Evolutionary conservation across 2,113 vertebrate species (phyloP), one percentile per base, ranked within the genome.

Genomic region (Centropristis striata): DNA sequence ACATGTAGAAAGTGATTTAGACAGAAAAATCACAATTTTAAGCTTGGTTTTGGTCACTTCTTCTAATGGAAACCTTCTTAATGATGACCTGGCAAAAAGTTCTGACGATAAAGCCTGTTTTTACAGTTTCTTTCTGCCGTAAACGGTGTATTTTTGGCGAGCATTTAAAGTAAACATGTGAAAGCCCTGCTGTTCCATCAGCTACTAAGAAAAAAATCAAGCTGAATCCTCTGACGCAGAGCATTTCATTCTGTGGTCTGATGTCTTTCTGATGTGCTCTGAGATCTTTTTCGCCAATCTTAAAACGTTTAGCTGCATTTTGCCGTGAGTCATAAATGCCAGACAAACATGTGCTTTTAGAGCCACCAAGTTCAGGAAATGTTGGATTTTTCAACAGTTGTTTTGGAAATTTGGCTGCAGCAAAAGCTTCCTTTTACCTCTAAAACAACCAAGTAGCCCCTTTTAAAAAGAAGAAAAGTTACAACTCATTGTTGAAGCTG

Each of bases 131-230:
- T n/a, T n/a, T n/a, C n/a, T n/a, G n/a, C n/a, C n/a, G n/a, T n/a
- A n/a, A n/a, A n/a, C n/a, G n/a, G n/a, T n/a, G n/a, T n/a, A n/a
- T n/a, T n/a, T n/a, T n/a, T n/a, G n/a, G n/a, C n/a, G n/a, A n/a
- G n/a, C n/a, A n/a, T n/a, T n/a, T n/a, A n/a, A n/a, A n/a, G n/a
- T n/a, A n/a, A n/a, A n/a, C n/a, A n/a, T n/a, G n/a, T n/a, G n/a
- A n/a, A n/a, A n/a, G n/a, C n/a, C n/a, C n/a, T n/a, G n/a, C n/a
- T n/a, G n/a, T n/a, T n/a, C n/a, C n/a, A n/a, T 13, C 55, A 37
- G 68, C 71, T 47, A 14, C 50, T 15, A 25, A 89, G 60, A 66
- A 49, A 83, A 37, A 79, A 81, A n/a, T 84, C 10, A 51, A 66
- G 71, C 57, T 81, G 46, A 71, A 73, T 71, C 77, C 55, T 67